Conservation (phyloP, 2,888 invertebrate species). For the Congeria kusceri region DNA sequence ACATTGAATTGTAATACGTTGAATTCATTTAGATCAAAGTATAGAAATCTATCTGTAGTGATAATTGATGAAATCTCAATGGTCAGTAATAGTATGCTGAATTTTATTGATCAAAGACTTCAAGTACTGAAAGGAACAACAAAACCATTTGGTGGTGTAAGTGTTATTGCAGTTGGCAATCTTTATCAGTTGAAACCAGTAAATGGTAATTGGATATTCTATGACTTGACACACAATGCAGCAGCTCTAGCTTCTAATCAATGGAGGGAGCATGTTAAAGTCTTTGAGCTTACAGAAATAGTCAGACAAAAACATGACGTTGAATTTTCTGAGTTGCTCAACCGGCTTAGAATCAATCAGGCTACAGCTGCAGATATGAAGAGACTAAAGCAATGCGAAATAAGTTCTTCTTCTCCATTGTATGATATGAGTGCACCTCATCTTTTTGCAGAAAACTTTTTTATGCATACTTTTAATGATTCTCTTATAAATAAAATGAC, state of each 20-base stretch:
- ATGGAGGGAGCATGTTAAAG: slow-evolving; percentile 60
- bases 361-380: slow-evolving; percentile 43
- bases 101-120: slow-evolving; percentile 56
- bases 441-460: slow-evolving; percentile 45
- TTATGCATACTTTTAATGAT: slow-evolving; percentile 36
- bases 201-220: slow-evolving; percentile 59
- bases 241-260: slow-evolving; percentile 50
- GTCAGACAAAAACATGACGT: slow-evolving; percentile 65
- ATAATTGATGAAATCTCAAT: slow-evolving; percentile 66
- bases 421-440: slow-evolving; percentile 33
- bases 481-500: slow-evolving; percentile 17
- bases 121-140: slow-evolving; percentile 56
- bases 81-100: slow-evolving; percentile 57
- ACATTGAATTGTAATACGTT: slow-evolving; percentile 44
- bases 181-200: slow-evolving; percentile 63
- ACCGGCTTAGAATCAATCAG: slow-evolving; percentile 51
- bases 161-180: slow-evolving; percentile 65
- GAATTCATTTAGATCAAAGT: slow-evolving; percentile 57
- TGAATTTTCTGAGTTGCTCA: slow-evolving; percentile 57
- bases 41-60: slow-evolving; percentile 53
- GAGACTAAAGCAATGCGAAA: slow-evolving; percentile 20
- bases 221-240: slow-evolving; percentile 38
- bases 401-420: not conserved
- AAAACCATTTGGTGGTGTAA: slow-evolving; percentile 59
- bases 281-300: slow-evolving; percentile 60